Base-by-base conservation (phyloP, 2,888 invertebrate genomes). In the Scaptomyza flava region DNA sequence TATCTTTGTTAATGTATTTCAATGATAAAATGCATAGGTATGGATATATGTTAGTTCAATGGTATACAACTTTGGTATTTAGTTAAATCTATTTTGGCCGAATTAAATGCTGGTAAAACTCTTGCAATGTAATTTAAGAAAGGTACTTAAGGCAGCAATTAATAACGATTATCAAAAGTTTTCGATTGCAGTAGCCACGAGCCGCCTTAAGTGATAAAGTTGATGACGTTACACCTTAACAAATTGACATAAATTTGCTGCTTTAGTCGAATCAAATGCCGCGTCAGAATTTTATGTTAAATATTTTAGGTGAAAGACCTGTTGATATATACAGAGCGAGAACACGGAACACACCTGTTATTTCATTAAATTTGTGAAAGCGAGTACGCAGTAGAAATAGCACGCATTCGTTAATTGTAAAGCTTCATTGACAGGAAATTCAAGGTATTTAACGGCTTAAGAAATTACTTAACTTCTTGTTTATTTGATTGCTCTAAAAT, bases 291-390 rank as follows among this genome's bases (percentile, higher is more conserved):
- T 68, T 20, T 45, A 51, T 68, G 61, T 57, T 63, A 61, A 64
- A 76, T 45, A 62, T 65, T 56, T 65, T 65, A 74, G 46, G 56
- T 70, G 62, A 57, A 65, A 76, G 81, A 84, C 84, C 84, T 84
- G 84, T 84, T 84, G 84, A 83, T 74, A 72, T 67, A 54, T 43
- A 27, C 61, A 61, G 47, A 17, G 72, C 51, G 20, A 41, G 12
- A 17, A 51, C 46, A 61, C 31, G 38, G 23, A 64, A 68, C 41
- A 56, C 75, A 69, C 68, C 75, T 72, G 63, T 54, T 53, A 36
- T 6, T 23, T 5, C 17, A 27, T 20, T 62, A 6, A 9, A 48
- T 67, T 52, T 34, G 67, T 50, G 38, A 7, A 51, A 69, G 63
- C 50, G 66, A 77, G 52, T 60, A 62, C 56, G 47, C 66, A 68